Evolutionary conservation across 1,140 invertebrate species (phyloP), one percentile per base, ranked within the genome.

Genomic region (Drosophila lacteicornis): DNA sequence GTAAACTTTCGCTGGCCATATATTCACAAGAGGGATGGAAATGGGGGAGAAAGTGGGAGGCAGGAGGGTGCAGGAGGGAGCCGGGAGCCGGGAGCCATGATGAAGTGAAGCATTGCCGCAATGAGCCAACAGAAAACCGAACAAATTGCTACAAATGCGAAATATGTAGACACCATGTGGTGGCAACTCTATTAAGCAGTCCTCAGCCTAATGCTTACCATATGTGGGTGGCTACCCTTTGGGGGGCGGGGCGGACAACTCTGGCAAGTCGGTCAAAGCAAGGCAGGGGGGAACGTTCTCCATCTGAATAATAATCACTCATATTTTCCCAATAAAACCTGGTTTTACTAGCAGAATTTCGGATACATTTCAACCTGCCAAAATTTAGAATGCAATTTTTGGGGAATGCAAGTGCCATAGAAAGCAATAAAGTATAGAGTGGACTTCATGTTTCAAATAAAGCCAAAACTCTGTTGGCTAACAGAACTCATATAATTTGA

Each of bases 1-100:
- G 83, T 91, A 91, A 91, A 91, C 87, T 91, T 87, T 91, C 82
- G 77, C 76, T 82, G 74, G 78, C 58, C 80, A 70, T 66, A 80
- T 68, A 66, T 79, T 43, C n/a, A 27, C 15, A 61, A 61, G 61
- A 66, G 63, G 36, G 55, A 25, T 51, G 55, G 50, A n/a, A 43
- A 36, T 38, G 55, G 47, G 13, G 25, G 4, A 17, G 17, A 11
- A 13, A 12, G 43, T 22, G 30, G 19, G 12, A 4, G 22, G 22
- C 36, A 49, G 53, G 62, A 15, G n/a, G 30, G 27, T 22, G 65
- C 25, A 30, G 15, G 15, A 17, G 50, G 36, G 45, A 19, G 40
- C 4, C 11, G 49, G n/a, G 50, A 30, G 25, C 51, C 33, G 51
- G 51, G 51, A 55, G 36, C 53, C 36, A 40, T 56, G 53, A 40